A percentile compares a stretch with the other conserved stretches of the same genome.
Conservation (phyloP, 2,888 invertebrate species). For the Drosophila kuntzei region DNA sequence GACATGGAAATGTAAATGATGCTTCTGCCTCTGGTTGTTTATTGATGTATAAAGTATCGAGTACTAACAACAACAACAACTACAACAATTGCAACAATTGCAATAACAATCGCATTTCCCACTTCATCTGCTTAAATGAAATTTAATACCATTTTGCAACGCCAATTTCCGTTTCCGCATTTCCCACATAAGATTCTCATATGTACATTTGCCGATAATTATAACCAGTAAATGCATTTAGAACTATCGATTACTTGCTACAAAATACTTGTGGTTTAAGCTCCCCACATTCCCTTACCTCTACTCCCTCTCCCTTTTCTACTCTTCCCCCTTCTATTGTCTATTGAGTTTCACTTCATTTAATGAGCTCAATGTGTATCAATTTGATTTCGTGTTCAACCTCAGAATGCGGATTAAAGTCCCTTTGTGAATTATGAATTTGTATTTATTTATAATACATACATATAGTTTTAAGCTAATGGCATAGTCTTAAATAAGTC, state of each 20-base stretch:
- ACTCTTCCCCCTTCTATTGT: not conserved
- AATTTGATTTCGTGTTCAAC: conserved; percentile 5
- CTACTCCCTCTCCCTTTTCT: too few species aligned
- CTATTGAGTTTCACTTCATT: not conserved
- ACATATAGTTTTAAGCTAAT: too few species aligned
- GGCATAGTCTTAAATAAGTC: too few species aligned
- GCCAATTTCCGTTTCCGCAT: conserved; percentile 13
- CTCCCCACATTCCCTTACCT: not conserved
- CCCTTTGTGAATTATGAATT: not conserved
- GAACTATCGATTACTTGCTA: conserved; percentile 16
- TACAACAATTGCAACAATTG: not conserved
- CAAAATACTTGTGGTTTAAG: conserved; percentile 6
- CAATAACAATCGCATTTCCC: conserved; percentile 8
- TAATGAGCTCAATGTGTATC: conserved; percentile 20
- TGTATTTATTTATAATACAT: not conserved
- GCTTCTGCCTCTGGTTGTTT: conserved; percentile 51
- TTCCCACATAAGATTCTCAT: conserved; percentile 1
- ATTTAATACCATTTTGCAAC: conserved; percentile 22
- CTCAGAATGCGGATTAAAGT: not conserved
- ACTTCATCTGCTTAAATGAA: conserved; percentile 17
- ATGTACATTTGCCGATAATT: conserved; percentile 8
- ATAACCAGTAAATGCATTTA: conserved; percentile 14
- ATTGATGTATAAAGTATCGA: conserved; percentile 46
- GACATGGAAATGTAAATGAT: conserved; percentile 56
- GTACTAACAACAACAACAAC: not conserved